Percentiles rank a stretch among this genome's conserved stretches.
phyloP scores from a whole-genome alignment of 2,797 vertebrate species.

The Fundulus diaphanus region DNA sequence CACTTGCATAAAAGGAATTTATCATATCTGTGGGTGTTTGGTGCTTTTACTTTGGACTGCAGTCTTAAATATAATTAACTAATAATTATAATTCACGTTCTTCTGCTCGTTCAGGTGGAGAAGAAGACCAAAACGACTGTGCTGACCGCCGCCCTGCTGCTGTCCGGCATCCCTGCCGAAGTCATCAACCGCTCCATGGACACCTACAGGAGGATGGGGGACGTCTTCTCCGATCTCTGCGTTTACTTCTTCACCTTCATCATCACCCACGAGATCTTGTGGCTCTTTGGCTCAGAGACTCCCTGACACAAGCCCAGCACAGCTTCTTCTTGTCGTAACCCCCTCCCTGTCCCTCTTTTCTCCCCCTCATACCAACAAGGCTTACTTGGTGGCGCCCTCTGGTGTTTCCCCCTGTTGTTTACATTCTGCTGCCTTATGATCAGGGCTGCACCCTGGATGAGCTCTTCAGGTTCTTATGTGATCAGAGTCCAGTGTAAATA shows the following conservation, averaged over 20 bases:
- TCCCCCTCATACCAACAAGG: conserved; percentile 29
- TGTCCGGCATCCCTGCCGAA: conserved; percentile 95
- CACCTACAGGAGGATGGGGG: conserved; percentile 97
- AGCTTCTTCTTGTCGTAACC: not conserved
- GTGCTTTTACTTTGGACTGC: not conserved
- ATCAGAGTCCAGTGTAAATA: conserved; percentile 12
- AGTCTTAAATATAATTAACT: not conserved
- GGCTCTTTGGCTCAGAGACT: conserved; percentile 83
- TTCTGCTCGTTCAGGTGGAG: conserved; percentile 82
- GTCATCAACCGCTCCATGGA: conserved; percentile 97
- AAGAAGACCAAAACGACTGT: conserved; percentile 93
- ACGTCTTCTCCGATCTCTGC: conserved; percentile 97
- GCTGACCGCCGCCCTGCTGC: conserved; percentile 90
- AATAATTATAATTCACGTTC: not conserved
- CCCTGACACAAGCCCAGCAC: conserved; percentile 34
- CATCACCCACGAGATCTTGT: conserved; percentile 89
- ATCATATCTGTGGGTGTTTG: not conserved
- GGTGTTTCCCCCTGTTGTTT: conserved; percentile 12
- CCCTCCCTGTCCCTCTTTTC: conserved; percentile 6
- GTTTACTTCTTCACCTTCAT: conserved; percentile 98
- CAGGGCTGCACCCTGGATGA: not conserved
- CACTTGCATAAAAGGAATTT: not conserved
- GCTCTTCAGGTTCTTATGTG: conserved; percentile 19
- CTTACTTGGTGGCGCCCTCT: conserved; percentile 28
- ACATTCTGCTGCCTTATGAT: conserved; percentile 24